Percentiles rank a stretch among this genome's conserved stretches.
phyloP scores from a whole-genome alignment of 1,140 invertebrate species.

The Uloborus diversus region DNA sequence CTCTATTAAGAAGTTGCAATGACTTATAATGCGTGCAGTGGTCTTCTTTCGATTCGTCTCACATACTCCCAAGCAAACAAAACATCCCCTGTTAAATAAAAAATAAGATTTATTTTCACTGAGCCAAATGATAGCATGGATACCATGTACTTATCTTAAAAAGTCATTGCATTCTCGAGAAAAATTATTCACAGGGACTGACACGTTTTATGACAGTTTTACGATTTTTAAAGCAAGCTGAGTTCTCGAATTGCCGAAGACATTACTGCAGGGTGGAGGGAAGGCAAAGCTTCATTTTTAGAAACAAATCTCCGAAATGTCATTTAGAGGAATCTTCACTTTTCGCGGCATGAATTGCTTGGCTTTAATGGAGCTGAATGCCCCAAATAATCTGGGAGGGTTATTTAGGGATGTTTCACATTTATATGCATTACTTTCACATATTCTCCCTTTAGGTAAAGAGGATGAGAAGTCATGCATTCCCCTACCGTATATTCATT shows the following conservation, averaged over 20 bases:
- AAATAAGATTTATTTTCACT: too few species aligned
- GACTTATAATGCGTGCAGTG: too few species aligned
- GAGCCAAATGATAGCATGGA: too few species aligned
- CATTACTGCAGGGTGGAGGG: background rate
- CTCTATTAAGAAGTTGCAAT: too few species aligned
- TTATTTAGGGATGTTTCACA: slow-evolving; percentile 46
- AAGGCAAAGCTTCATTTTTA: slow-evolving; percentile 5
- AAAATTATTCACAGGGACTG: slow-evolving; percentile 46
- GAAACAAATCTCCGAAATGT: slow-evolving; percentile 48
- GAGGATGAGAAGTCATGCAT: background rate
- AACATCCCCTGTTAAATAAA: too few species aligned
- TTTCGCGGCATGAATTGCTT: background rate
- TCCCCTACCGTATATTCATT: background rate
- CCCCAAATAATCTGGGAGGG: slow-evolving; percentile 46
- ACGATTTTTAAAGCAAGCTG: slow-evolving; percentile 45
- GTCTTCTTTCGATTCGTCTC: too few species aligned
- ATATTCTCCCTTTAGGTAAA: slow-evolving; percentile 1
- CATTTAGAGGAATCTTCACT: slow-evolving; percentile 26
- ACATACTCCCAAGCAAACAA: too few species aligned
- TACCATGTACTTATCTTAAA: too few species aligned
- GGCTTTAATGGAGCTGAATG: slow-evolving; percentile 49
- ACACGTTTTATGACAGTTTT: slow-evolving; percentile 55
- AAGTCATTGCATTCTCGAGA: background rate
- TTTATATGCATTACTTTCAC: slow-evolving; percentile 50
- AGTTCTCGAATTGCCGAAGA: slow-evolving; percentile 14